phyloP scores from a whole-genome alignment of 2,888 invertebrate genomes.

The Temnothorax unifasciatus region DNA sequence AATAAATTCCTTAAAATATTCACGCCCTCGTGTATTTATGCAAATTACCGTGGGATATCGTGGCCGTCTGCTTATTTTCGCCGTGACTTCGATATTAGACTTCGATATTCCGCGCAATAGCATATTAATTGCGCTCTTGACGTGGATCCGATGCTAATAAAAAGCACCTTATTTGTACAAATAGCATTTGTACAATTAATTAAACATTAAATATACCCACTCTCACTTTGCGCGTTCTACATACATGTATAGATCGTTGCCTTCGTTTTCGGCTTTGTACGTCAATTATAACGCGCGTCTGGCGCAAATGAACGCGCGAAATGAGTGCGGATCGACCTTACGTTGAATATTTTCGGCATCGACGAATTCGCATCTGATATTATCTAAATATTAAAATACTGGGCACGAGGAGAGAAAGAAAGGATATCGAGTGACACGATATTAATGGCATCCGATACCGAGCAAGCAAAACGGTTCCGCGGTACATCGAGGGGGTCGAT shows the following conservation, averaged over 20 bases:
- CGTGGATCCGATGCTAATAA: slow-evolving; percentile 14
- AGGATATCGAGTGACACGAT: neutral
- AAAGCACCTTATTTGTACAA: slow-evolving; percentile 14
- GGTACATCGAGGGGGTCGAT: neutral
- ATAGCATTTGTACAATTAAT: slow-evolving; percentile 22
- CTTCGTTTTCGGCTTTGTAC: neutral
- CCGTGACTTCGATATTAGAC: slow-evolving; percentile 4
- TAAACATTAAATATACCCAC: slow-evolving; percentile 3
- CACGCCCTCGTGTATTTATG: neutral
- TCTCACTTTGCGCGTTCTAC: neutral
- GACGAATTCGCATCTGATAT: slow-evolving; percentile 8
- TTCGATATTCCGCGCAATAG: slow-evolving; percentile 18
- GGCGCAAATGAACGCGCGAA: neutral
- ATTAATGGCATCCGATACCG: slow-evolving; percentile 12
- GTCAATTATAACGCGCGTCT: slow-evolving; percentile 1
- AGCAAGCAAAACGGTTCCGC: slow-evolving; percentile 11
- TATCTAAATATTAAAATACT: slow-evolving; percentile 6
- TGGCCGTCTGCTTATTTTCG: slow-evolving; percentile 1
- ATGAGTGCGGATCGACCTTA: slow-evolving; percentile 2
- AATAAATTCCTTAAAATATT: neutral
- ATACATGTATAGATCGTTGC: slow-evolving; percentile 19
- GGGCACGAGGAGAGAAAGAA: neutral
- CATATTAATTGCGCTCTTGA: slow-evolving; percentile 25
- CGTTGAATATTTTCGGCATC: slow-evolving; percentile 17
- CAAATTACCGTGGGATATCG: slow-evolving; percentile 1